A percentile compares a stretch with the other conserved stretches of the same genome.
Conservation (phyloP, 2,113 vertebrate genomes). For the Hydrochoerus hydrochaeris region DNA sequence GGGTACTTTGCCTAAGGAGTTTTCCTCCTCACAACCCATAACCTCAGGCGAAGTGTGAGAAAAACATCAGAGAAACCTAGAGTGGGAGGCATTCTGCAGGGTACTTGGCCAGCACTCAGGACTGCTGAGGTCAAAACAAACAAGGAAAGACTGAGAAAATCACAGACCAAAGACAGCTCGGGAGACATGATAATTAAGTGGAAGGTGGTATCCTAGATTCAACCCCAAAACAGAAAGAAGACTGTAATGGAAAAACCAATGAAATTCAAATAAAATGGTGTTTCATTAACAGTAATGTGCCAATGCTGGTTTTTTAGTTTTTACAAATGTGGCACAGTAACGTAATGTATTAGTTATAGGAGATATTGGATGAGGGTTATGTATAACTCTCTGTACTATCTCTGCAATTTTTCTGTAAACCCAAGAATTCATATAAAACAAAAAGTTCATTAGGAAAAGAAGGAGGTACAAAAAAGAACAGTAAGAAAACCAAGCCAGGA, state of each 20-base stretch:
- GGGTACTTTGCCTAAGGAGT: neutral
- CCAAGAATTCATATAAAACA: conserved; percentile 42
- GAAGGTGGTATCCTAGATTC: neutral
- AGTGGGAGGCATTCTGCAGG: neutral
- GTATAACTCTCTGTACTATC: neutral
- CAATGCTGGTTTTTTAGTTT: neutral
- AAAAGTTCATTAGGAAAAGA: neutral
- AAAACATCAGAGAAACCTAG: conserved; percentile 31
- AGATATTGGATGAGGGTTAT: neutral
- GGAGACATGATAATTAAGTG: neutral
- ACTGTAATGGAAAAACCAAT: conserved; percentile 21
- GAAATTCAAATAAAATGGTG: neutral
- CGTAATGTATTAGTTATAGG: neutral
- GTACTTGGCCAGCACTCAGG: neutral
- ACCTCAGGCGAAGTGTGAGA: neutral
- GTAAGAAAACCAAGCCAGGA: neutral
- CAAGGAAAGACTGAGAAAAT: neutral
- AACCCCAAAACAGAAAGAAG: neutral
- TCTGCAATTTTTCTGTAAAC: neutral
- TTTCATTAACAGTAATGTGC: neutral
- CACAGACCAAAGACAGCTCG: neutral
- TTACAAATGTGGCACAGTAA: neutral
- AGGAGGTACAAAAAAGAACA: neutral
- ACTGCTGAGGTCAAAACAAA: conserved; percentile 7
- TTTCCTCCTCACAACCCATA: neutral